Evolutionary conservation across 2,888 invertebrate species (phyloP).

Genomic region (Trissonchulus sp.): DNA sequence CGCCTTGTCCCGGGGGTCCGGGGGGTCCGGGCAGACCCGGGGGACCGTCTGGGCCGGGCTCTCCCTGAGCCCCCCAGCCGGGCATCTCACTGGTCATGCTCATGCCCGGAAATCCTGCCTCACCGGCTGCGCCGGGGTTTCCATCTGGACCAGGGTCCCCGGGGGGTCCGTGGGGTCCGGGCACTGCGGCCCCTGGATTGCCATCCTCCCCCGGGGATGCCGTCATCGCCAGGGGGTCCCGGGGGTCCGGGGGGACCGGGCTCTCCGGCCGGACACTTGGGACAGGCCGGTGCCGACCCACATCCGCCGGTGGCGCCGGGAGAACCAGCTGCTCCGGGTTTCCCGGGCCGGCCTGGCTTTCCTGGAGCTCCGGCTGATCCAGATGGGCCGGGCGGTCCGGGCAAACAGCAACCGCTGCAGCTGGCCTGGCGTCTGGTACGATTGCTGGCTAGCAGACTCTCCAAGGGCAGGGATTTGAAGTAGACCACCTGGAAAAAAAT

Average conservation of each 20-base stretch:
- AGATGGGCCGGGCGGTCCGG: neutral
- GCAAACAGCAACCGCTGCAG: neutral
- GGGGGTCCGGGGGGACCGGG: neutral
- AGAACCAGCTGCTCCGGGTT: neutral
- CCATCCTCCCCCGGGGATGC: neutral
- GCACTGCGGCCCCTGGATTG: neutral
- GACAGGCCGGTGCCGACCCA: neutral
- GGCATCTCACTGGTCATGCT: neutral
- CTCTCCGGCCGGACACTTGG: neutral
- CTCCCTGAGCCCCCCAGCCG: neutral
- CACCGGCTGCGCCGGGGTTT: neutral
- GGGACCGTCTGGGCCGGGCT: constrained; percentile 23
- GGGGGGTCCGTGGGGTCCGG: neutral
- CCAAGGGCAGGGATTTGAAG: neutral
- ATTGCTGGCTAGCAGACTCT: neutral
- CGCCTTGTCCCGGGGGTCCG: constrained; percentile 17
- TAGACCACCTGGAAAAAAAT: neutral
- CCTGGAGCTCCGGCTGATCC: constrained; percentile 17
- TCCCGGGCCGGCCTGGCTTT: constrained; percentile 19
- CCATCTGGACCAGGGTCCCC: constrained; percentile 25
- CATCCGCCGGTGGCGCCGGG: constrained; percentile 16
- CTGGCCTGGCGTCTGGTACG: neutral
- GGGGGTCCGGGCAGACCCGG: constrained; percentile 28
- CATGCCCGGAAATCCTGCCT: neutral
- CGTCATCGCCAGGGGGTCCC: neutral